Evolutionary conservation across 2,113 vertebrate genomes (phyloP), one percentile per base, ranked within the genome.

Genomic region (Cebus imitator): DNA sequence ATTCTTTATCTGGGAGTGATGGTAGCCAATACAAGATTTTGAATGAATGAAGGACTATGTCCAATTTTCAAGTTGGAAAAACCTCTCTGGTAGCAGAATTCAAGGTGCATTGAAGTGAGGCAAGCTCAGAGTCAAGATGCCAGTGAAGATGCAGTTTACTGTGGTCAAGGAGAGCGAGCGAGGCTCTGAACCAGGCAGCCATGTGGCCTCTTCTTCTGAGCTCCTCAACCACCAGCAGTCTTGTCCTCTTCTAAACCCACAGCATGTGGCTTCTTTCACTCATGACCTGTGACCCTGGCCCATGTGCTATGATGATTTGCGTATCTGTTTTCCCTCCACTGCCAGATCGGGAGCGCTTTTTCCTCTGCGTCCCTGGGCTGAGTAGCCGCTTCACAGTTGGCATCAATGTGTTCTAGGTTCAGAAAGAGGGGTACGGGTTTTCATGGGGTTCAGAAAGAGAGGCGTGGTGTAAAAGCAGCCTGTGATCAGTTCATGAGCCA

Each of bases 381-480:
- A 57, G 25, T 20, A 57, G 50, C 87, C 55, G 52, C 45, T 17
- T 73, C 94, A 55, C 82, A 94, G 79, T 64, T 23, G 87, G 81
- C 37, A 32, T 35, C 0, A 18, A 50, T 21, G 27, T 30, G 80
- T 50, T 76, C 89, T 76, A 84, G 27, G 85, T 55, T 70, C 82
- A 64, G 27, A 64, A 64, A 30, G 27, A 30, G 61, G 27, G 61
- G 12, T 64, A 30, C 1, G 12, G 61, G 12, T 12, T 64, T 30
- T 64, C 27, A 6, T 2, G 37, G 76, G 72, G 95, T 52, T 87
- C 3, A 13, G 68, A 17, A 68, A 55, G 43, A 81, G 61, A 50
- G 32, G 14, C 32, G 1, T 17, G 40, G 50, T n/a, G 50, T 50
- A 79, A 82, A 32, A 55, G 27, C 45, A 55, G 91, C 85, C 66